Base-by-base conservation (phyloP, 2,797 vertebrate species). In the Danionella dracula region DNA sequence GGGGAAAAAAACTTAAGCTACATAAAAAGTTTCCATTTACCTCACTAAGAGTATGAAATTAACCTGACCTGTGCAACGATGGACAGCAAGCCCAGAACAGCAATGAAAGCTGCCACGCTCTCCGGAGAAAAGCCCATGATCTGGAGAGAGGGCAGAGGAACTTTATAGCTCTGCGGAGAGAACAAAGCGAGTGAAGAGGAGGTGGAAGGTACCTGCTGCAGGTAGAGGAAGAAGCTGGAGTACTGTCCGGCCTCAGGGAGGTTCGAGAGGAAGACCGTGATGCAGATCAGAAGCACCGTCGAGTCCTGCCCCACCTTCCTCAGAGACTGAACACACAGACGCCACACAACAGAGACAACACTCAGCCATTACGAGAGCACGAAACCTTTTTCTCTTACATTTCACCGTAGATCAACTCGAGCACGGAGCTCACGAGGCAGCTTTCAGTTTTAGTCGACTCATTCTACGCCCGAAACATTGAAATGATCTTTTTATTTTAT, bases 221-320 rank as follows among this genome's bases (percentile, higher is more conserved):
- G 90, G 83, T 93, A 93, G 42, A 93, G 81, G 78, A 93, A 93
- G 81, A 93, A 93, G 87, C 92, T 93, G 78, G 92, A 93, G 75
- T 92, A 93, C 72, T 93, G 92, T 57, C 92, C 92, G 15, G 92
- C 92, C 82, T 93, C 92, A 0, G 92, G 92, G 54, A 93, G 88
- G 81, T 92, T 90, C 57, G 92, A 93, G 23, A 93, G 90, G 78
- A 93, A 93, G 72, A 93, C 92, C 12, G 92, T 93, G 54, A 93
- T 93, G 80, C 92, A 93, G 85, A 93, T 93, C 0, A 93, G 90
- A 80, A 93, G 86, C 82, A 93, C 91, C 2, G 93, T 81, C 1
- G 92, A 92, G 75, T 93, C 92, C 61, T 93, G 92, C 54, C 92
- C 92, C 1, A 93, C 92, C 20, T 93, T 93, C 76, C 92, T 92